Percentiles rank a stretch among this genome's conserved stretches.
Conservation (phyloP, 2,888 invertebrate species). For the Cosmopolites sordidus region DNA sequence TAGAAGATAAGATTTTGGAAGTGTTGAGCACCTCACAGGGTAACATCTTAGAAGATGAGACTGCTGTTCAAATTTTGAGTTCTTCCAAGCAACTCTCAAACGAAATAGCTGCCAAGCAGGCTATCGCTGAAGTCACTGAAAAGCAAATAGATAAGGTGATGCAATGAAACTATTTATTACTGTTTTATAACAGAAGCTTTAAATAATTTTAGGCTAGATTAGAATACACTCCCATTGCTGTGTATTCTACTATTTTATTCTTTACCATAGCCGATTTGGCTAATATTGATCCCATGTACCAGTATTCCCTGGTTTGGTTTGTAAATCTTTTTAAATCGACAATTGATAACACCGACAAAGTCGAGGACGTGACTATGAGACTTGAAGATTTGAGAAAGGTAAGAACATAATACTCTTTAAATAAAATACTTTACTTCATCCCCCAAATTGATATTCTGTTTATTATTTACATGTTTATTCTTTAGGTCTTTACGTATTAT, state of each 20-base stretch:
- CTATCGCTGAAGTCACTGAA: constrained; percentile 84
- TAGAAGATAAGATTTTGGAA: constrained; percentile 86
- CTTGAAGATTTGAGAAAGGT: constrained; percentile 65
- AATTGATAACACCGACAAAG: constrained; percentile 81
- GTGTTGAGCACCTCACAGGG: constrained; percentile 68
- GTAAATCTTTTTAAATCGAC: constrained; percentile 81
- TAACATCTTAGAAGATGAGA: constrained; percentile 87
- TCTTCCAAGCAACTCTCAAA: constrained; percentile 86
- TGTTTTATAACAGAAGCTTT: not conserved
- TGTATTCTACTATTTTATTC: constrained; percentile 84
- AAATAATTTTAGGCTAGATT: constrained; percentile 56
- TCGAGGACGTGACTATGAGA: constrained; percentile 74
- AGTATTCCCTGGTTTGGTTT: constrained; percentile 93
- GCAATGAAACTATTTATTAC: not conserved
- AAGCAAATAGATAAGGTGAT: constrained; percentile 71
- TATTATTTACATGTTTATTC: no score
- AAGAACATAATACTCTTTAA: not conserved
- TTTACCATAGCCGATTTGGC: constrained; percentile 86
- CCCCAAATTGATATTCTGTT: no score
- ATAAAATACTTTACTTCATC: not conserved
- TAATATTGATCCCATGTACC: constrained; percentile 96
- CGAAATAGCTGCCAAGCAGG: constrained; percentile 88
- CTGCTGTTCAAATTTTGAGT: constrained; percentile 81
- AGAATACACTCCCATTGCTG: constrained; percentile 86
- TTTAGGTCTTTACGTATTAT: constrained; percentile 75